A percentile compares a stretch with the other conserved stretches of the same genome.
Evolutionary conservation across 2,113 vertebrate species (phyloP).

Genomic region (Catharus minimus): DNA sequence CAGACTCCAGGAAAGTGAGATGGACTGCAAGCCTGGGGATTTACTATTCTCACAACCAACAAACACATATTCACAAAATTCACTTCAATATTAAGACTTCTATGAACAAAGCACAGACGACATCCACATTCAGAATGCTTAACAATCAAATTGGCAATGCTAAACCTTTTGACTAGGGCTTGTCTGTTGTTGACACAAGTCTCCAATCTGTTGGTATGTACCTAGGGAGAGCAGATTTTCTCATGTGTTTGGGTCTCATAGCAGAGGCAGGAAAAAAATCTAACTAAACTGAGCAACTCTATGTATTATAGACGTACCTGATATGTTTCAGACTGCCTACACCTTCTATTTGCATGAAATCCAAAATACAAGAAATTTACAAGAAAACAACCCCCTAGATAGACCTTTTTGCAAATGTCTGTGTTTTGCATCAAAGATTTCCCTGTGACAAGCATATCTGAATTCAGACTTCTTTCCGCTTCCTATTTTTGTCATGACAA

Average conservation of each 20-base stretch:
- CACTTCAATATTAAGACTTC: not conserved
- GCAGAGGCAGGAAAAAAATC: not conserved
- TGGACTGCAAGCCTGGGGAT: not conserved
- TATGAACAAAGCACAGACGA: not conserved
- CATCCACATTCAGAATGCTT: not conserved
- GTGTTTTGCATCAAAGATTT: not conserved
- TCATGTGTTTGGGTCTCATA: not conserved
- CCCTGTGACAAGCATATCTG: not conserved
- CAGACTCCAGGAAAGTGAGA: rapidly evolving
- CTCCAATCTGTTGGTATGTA: not conserved
- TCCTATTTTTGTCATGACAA: not conserved
- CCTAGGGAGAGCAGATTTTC: not conserved
- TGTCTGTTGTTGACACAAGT: not conserved
- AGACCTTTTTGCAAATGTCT: not conserved
- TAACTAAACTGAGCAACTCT: not conserved
- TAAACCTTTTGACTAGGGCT: not conserved
- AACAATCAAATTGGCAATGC: not conserved
- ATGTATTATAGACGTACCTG: not conserved
- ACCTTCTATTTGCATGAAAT: not conserved
- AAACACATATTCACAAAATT: not conserved
- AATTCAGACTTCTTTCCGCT: not conserved
- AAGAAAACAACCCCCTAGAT: rapidly evolving
- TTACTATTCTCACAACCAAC: not conserved
- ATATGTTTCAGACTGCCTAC: not conserved
- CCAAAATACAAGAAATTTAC: not conserved